These are phyloP conservation scores for Plecturocebus donacophilus DNA, from an alignment of 2,113 vertebrate species.

Conservation along the genomic window DNA sequence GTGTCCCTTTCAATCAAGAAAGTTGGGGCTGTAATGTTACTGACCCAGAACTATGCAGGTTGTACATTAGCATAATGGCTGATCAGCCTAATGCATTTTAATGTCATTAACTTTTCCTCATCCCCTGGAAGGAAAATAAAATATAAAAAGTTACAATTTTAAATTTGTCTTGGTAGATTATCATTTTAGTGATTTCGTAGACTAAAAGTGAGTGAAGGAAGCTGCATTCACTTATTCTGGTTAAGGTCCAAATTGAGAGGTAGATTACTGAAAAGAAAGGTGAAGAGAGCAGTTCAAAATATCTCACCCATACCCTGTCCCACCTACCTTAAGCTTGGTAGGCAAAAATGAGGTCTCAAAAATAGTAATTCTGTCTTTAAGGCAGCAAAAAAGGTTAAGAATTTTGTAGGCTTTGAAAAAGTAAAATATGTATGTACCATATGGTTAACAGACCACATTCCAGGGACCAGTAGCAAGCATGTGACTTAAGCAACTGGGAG, in stretches of 20 bases:
- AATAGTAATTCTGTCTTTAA: background rate
- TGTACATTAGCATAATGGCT: conserved; percentile 74
- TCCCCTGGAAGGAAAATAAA: conserved; percentile 44
- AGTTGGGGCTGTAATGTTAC: conserved; percentile 51
- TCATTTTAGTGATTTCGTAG: background rate
- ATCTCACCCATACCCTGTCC: background rate
- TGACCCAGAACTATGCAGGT: conserved; percentile 70
- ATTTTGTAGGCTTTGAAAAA: background rate
- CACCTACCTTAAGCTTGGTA: background rate
- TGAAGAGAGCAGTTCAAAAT: background rate
- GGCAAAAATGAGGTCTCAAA: background rate
- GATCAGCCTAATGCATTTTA: conserved; percentile 74
- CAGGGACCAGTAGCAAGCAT: background rate
- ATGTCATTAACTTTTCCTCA: conserved; percentile 63
- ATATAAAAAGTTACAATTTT: conserved; percentile 43
- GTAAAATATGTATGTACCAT: background rate
- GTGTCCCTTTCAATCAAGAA: conserved; percentile 73
- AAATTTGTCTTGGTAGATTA: background rate
- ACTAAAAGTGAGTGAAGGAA: background rate
- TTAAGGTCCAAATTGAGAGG: background rate
- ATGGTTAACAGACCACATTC: background rate
- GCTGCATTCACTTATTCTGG: background rate
- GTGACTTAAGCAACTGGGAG: background rate
- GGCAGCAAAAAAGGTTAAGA: background rate
- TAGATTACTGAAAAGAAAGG: background rate